These are phyloP conservation scores for Drosophila emarginata DNA, from an alignment of 2,888 invertebrate species.

Conservation along the genomic window DNA sequence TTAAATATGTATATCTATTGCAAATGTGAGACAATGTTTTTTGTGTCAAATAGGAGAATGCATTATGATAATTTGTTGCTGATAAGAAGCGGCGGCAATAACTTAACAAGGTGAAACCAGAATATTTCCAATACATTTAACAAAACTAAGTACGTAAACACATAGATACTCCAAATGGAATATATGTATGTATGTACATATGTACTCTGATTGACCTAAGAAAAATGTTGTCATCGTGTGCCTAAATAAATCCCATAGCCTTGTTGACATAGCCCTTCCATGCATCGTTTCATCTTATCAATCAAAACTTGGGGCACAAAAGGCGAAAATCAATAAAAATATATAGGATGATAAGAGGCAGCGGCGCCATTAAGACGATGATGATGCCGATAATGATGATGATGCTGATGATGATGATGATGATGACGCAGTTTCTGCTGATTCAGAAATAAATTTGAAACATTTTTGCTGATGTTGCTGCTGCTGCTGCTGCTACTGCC, in stretches of 20 bases:
- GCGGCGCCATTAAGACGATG: slow-evolving; percentile 26
- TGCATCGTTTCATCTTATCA: slow-evolving; percentile 20
- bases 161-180: background rate
- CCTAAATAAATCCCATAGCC: background rate
- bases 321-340: slow-evolving; percentile 27
- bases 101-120: background rate
- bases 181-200: too few species aligned
- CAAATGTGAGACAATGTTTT: background rate
- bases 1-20: background rate
- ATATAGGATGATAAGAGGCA: slow-evolving; percentile 25
- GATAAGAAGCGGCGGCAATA: background rate
- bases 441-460: slow-evolving; percentile 50
- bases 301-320: slow-evolving; percentile 40
- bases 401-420: slow-evolving; percentile 9
- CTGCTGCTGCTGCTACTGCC: slow-evolving; percentile 13
- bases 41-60: background rate
- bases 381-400: background rate
- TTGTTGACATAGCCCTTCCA: background rate
- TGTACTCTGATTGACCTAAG: background rate
- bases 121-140: background rate
- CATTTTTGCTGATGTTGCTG: slow-evolving; percentile 11
- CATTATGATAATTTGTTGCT: background rate
- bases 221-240: background rate
- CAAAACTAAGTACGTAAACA: background rate
- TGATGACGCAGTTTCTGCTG: slow-evolving; percentile 62